Evolutionary conservation across 1,140 invertebrate genomes (phyloP), one percentile per base, ranked within the genome.

Genomic region (Chymomyza costata): DNA sequence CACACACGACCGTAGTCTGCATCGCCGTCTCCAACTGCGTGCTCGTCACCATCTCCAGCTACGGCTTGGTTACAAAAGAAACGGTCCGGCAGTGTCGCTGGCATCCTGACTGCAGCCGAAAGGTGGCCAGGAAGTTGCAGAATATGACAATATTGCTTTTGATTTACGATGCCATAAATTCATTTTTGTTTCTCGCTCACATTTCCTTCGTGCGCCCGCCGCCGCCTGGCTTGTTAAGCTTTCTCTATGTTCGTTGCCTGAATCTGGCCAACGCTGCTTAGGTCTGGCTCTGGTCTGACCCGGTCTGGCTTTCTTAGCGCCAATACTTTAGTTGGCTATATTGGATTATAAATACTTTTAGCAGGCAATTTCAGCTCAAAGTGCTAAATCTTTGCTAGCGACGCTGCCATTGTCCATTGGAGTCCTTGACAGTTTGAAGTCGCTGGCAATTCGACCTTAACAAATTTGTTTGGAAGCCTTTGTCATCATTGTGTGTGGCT

Each of bases 91-190:
- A 3, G 3, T 25, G 21, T 16, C 21, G 16, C 25, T 35, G 8
- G 8, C 11, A 6, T n/a, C 28, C 6, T 30, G 28, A 16, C 35
- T 21, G 43, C 21, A 35, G 52, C 15, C 43, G 43, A 63, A 48
- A 58, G 62, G 62, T 46, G 35, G 19, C 44, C 45, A 41, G 54
- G 18, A 69, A 51, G 63, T 54, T 14, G 34, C 53, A 50, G 59
- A 65, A 74, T 74, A 66, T 65, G 69, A 73, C 68, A 73, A 73
- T 73, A 73, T 74, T 65, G 69, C 47, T 64, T 53, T 67, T 74
- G 69, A 73, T 74, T 74, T 74, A 73, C 55, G 63, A 52, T 44
- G 69, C 63, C 46, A 71, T 73, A 71, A 71, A 73, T 73, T 63
- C 39, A 63, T 68, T 66, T 60, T 70, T 65, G 65, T 63, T 60